Conservation (phyloP, 1,140 invertebrate genomes). For the Lutraria rhynchaena region DNA sequence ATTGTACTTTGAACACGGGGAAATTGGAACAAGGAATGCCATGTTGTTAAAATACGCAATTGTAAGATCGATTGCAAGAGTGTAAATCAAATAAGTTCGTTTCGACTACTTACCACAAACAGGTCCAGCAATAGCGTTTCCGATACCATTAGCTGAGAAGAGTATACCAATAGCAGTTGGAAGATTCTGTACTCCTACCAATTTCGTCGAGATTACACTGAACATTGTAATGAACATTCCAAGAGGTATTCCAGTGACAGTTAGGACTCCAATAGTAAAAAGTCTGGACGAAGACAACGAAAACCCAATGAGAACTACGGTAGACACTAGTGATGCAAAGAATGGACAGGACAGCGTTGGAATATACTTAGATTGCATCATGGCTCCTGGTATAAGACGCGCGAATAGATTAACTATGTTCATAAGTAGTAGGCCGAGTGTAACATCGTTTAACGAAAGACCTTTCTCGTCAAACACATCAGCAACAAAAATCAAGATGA, state of each 20-base stretch:
- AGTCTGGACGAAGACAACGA: not conserved
- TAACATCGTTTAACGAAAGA: not conserved
- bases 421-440: not conserved
- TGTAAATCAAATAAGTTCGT: no score
- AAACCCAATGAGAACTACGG: not conserved
- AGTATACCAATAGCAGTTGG: not conserved
- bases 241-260: not conserved
- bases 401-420: not conserved
- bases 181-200: not conserved
- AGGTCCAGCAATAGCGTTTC: not conserved
- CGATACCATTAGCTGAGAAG: not conserved
- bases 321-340: not conserved
- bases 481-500: constrained; percentile 8
- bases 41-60: no score
- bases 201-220: not conserved
- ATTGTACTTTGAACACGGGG: no score
- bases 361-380: not conserved
- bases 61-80: no score
- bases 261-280: not conserved
- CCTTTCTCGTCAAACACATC: not conserved
- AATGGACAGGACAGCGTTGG: not conserved
- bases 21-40: no score
- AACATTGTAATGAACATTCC: not conserved
- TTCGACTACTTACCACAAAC: constrained; percentile 23
- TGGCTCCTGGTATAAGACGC: not conserved